A percentile compares a stretch with the other conserved stretches of the same genome.
phyloP scores from a whole-genome alignment of 2,888 invertebrate species.

The Dryocosmus kuriphilus region DNA sequence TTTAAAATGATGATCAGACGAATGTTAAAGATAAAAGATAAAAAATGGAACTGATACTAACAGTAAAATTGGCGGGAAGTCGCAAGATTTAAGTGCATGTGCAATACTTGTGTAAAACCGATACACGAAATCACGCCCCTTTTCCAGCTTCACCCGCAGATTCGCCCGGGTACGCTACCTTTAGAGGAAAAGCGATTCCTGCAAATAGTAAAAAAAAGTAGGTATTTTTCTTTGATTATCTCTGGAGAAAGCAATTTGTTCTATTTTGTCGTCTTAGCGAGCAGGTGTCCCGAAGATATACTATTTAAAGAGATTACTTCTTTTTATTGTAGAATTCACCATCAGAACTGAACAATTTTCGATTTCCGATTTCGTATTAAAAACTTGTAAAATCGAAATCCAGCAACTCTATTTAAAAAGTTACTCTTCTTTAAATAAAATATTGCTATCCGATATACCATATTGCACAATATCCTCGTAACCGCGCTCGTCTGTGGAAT shows the following conservation, averaged over 20 bases:
- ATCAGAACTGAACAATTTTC: neutral
- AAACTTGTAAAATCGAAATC: too few relatives aligned
- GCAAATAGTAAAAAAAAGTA: constrained; percentile 28
- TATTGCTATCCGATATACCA: neutral
- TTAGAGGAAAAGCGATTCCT: constrained; percentile 14
- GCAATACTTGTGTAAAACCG: too few relatives aligned
- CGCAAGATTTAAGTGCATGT: too few relatives aligned
- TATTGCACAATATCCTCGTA: constrained; percentile 2
- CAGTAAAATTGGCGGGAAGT: constrained; percentile 8
- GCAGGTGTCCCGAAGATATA: constrained; percentile 13
- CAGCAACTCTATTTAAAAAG: neutral
- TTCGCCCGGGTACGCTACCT: too few relatives aligned
- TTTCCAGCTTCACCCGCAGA: too few relatives aligned
- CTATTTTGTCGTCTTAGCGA: constrained; percentile 31
- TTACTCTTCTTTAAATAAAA: neutral
- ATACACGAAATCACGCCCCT: too few relatives aligned
- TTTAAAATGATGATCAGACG: too few relatives aligned
- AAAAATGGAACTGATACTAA: neutral
- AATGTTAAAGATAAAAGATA: too few relatives aligned
- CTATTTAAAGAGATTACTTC: neutral
- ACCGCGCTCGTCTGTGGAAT: neutral
- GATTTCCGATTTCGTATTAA: too few relatives aligned
- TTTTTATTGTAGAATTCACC: neutral
- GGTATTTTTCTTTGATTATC: constrained; percentile 27
- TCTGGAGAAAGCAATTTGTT: constrained; percentile 20